Evolutionary conservation across 2,888 invertebrate species (phyloP).

Genomic region (Lydus trimaculatus): DNA sequence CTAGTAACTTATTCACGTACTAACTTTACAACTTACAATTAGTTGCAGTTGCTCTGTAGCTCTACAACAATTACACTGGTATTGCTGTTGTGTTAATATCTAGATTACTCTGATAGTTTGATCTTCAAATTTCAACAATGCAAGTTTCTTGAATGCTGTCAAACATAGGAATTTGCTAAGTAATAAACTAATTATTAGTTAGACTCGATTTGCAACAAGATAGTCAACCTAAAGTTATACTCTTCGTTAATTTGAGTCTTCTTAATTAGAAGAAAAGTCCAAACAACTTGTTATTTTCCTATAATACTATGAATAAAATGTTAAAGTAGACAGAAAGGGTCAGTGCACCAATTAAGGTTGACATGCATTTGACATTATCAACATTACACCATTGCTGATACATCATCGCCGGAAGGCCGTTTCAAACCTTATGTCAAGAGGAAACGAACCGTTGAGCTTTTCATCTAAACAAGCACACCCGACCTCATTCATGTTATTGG

Average conservation of each 20-base stretch:
- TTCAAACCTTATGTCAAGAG: not conserved
- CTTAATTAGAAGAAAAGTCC: no score
- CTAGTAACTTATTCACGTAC: not conserved
- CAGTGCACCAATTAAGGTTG: not conserved
- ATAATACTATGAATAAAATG: no score
- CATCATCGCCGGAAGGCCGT: not conserved
- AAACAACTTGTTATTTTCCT: no score
- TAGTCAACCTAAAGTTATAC: no score
- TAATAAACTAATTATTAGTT: no score
- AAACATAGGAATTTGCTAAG: no score
- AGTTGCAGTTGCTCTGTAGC: not conserved
- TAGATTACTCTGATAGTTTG: not conserved
- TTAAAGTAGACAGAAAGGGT: not conserved
- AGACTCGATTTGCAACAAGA: no score
- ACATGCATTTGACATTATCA: not conserved
- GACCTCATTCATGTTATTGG: not conserved
- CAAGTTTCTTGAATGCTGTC: not conserved
- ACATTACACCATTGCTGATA: not conserved
- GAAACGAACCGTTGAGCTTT: slow-evolving; percentile 6
- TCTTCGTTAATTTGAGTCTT: no score
- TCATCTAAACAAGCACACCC: not conserved
- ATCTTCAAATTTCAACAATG: not conserved
- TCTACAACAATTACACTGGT: not conserved
- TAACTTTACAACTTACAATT: not conserved
- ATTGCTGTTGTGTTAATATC: not conserved